Conservation (phyloP, 2,113 vertebrate genomes). For the Nothoprocta pentlandii region DNA sequence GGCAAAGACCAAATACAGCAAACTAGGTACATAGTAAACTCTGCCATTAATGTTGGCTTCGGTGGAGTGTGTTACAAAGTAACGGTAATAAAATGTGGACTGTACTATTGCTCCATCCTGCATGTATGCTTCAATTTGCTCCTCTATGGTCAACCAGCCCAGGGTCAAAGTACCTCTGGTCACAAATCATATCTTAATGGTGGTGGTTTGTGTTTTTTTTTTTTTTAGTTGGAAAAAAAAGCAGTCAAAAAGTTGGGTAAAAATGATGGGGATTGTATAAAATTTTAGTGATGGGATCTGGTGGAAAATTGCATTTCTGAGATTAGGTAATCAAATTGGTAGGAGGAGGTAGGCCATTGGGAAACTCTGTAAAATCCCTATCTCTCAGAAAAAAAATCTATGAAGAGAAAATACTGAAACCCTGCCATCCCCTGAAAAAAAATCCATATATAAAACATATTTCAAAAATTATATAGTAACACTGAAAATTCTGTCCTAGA, state of each 20-base stretch:
- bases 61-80: neutral
- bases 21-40: neutral
- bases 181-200: neutral
- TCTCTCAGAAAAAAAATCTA: neutral
- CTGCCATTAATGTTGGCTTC: neutral
- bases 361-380: neutral
- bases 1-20: neutral
- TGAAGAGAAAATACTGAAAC: neutral
- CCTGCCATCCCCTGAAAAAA: neutral
- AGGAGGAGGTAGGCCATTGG: neutral
- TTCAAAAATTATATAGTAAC: neutral
- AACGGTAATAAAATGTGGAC: neutral
- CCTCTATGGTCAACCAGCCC: neutral
- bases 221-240: neutral
- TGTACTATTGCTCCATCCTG: neutral
- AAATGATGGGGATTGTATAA: neutral
- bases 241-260: neutral
- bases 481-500: neutral
- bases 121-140: neutral
- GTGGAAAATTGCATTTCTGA: neutral
- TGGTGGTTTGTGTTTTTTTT: neutral
- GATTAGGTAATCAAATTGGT: neutral
- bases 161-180: neutral
- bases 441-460: neutral
- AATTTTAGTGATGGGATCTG: neutral